Base-by-base conservation (phyloP, 1,140 invertebrate species). In the Aplysia californica region DNA sequence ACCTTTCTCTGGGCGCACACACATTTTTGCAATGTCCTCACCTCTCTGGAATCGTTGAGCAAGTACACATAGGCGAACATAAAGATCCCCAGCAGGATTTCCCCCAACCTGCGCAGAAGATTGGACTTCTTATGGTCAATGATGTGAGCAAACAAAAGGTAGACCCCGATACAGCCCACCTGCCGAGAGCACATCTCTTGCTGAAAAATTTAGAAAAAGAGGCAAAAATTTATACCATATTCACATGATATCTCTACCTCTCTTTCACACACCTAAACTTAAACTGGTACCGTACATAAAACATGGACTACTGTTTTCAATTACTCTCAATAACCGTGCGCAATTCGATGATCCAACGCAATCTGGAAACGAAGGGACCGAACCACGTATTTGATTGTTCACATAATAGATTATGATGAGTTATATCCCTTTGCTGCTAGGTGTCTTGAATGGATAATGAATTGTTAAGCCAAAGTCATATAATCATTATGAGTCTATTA, bases 51-150 rank as follows among this genome's bases (percentile, higher is more conserved):
- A 65, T 79, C 82, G 50, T 84, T 84, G 15, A 87, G 59, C 3
- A 81, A 68, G 41, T 83, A 86, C 0, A 77, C 65, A 58, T 73
- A 77, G 1, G 79, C 72, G 41, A 85, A 75, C 0, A 85, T 73
- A 58, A 80, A 84, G 20, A 86, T 73, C n/a, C 86, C 86, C n/a
- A 81, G 26, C 21, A 82, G 31, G 20, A 81, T 80, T 59, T 87
- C 84, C 23, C 80, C 84, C 10, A 84, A 44, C 33, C 83, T 72
- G 0, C 80, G 74, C 15, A 86, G 65, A 29, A 80, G 82, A 55
- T 61, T 74, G 1, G 80, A 81, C 56, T 61, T 67, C 29, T 65
- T 72, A 23, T 67, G 68, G 44, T 80, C 80, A 31, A 76, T 38
- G 6, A 86, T 55, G 71, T 78, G 79, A 10, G 82, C 83, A 56